Percentiles rank a stretch among this genome's conserved stretches.
phyloP scores from a whole-genome alignment of 2,888 invertebrate species.

The Dicranocentrus wangi region DNA sequence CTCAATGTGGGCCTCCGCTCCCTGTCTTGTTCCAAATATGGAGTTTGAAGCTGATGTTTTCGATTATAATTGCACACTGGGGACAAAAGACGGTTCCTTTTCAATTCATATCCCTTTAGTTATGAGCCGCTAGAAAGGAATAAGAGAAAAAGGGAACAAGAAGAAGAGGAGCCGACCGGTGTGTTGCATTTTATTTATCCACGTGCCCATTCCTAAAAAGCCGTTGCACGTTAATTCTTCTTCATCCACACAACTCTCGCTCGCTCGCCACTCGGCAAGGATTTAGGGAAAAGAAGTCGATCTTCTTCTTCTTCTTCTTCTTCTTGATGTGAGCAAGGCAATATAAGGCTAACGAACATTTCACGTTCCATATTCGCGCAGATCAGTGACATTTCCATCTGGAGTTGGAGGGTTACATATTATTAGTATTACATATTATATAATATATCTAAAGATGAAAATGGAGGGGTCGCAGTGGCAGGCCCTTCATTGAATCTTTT shows the following conservation, averaged over 20 bases:
- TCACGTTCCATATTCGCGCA: constrained; percentile 13
- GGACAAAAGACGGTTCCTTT: constrained; percentile 8
- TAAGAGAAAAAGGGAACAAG: not conserved
- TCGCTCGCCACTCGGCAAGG: not conserved
- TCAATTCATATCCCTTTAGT: not conserved
- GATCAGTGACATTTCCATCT: not conserved
- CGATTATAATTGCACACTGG: constrained; percentile 1
- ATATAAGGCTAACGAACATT: constrained; percentile 27
- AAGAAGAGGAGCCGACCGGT: too few species aligned
- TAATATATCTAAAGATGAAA: not conserved
- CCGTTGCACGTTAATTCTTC: not conserved
- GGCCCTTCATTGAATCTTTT: constrained; percentile 32
- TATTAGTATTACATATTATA: not conserved
- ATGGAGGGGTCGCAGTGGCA: not conserved
- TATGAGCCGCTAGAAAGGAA: not conserved
- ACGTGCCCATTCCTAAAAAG: constrained; percentile 33
- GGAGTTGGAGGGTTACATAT: not conserved
- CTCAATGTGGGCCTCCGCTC: not conserved
- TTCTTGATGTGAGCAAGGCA: too few species aligned
- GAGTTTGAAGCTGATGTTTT: too few species aligned
- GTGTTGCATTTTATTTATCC: constrained; percentile 49
- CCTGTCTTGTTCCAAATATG: too few species aligned
- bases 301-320: too few species aligned
- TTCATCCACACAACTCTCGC: not conserved
- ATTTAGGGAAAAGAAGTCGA: not conserved